phyloP scores from a whole-genome alignment of 1,140 invertebrate species.

The Palaemon carinicauda region DNA sequence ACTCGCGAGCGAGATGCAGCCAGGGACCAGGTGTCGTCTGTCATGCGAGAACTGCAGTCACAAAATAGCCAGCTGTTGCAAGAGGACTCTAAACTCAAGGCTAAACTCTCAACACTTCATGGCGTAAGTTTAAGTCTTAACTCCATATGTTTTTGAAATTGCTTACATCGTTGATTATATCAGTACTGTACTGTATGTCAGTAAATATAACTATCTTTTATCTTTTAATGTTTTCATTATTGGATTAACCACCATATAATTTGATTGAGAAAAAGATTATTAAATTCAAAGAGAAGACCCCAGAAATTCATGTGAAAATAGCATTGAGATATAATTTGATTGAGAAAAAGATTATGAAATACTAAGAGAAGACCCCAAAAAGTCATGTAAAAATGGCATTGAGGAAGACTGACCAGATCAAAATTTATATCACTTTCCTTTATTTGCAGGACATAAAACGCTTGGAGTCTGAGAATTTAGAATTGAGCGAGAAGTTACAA shows the following conservation, averaged over 20 bases:
- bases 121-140: conserved; percentile 56
- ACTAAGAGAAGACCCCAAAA: too few relatives aligned
- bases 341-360: too few relatives aligned
- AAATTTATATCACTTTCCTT: not conserved
- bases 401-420: too few relatives aligned
- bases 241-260: too few relatives aligned
- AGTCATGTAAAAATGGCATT: too few relatives aligned
- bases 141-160: not conserved
- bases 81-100: conserved; percentile 70
- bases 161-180: not conserved
- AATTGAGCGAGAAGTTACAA: conserved; percentile 70
- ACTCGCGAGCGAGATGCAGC: conserved; percentile 73
- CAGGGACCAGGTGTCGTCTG: conserved; percentile 18
- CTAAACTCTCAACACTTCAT: conserved; percentile 68
- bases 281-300: too few relatives aligned
- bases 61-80: conserved; percentile 48
- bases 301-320: too few relatives aligned
- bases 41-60: conserved; percentile 55
- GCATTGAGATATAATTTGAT: too few relatives aligned
- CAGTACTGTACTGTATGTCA: not conserved
- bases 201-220: not conserved
- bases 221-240: too few relatives aligned
- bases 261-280: too few relatives aligned
- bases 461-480: conserved; percentile 76
- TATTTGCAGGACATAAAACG: conserved; percentile 68